Base-by-base conservation (phyloP, 2,888 invertebrate genomes). In the Trachelus iudaicus region DNA sequence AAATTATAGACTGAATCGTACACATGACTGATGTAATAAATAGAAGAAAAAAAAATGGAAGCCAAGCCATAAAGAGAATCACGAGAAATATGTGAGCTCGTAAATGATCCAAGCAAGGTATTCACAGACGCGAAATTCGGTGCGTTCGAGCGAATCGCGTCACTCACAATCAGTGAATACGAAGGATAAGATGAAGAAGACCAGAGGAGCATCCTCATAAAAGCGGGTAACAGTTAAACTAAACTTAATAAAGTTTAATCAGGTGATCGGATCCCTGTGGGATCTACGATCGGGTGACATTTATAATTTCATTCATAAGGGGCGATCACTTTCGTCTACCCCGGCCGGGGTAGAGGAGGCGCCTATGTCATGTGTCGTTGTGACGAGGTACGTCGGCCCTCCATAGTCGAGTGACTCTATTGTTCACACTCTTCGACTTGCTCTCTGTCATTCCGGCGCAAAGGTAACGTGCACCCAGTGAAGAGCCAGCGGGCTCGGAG, bases 231-330 rank as follows among this genome's bases (percentile, higher is more conserved):
- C 9, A 15, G 9, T 23, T 56, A 56, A 56, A 56, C 23, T 56
- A 56, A 56, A 23, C 9, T 56, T 23, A 56, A 56, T 56, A 56
- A 23, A 23, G 56, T 56, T 23, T 56, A 56, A 56, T 35, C 3
- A 23, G 56, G 56, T 56, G 56, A 56, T 56, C 56, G 56, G 23
- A 73, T 34, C n/a, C 82, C 81, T 80, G 83, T 79, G 79, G 77
- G 81, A 83, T 84, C 82, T 79, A 80, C 81, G 77, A 77, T 78
- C 81, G 81, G 81, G 81, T 77, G 81, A 80, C 85, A 85, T 85
- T 85, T 85, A 85, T 85, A 85, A 85, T 85, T 85, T 84, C 85
- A 85, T 85, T 85, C 85, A 85, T 84, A 84, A 85, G 34, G 71
- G 68, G 30, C 37, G 40, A 30, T 76, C 23, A 85, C 82, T 83